Conservation (phyloP, 1,140 invertebrate species). For the Tetramorium alpestre region DNA sequence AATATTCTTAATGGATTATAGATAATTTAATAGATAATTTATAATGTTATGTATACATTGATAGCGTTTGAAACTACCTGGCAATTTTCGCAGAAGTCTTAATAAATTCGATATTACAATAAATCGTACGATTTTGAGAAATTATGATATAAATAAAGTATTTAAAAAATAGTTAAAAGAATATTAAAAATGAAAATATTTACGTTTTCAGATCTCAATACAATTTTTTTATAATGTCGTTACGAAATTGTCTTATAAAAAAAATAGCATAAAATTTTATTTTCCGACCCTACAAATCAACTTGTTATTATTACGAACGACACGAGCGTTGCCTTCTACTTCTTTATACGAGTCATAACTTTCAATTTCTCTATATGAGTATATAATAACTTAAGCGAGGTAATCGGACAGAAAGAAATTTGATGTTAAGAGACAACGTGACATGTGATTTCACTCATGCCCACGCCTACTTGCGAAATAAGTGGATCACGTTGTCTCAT, state of each 20-base stretch:
- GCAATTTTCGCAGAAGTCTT: neutral
- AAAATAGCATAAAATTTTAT: neutral
- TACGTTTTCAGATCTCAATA: neutral
- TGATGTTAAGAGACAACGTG: constrained; percentile 25
- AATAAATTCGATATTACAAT: neutral
- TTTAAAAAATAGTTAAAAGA: neutral
- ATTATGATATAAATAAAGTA: neutral
- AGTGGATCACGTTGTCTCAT: constrained; percentile 60
- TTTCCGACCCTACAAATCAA: neutral
- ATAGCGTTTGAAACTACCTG: neutral
- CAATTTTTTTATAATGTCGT: neutral
- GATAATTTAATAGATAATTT: neutral
- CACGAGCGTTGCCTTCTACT: neutral
- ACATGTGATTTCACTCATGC: constrained; percentile 53
- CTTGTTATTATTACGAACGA: neutral
- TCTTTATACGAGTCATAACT: neutral
- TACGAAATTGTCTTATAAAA: neutral
- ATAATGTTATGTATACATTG: neutral
- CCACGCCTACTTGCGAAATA: constrained; percentile 37
- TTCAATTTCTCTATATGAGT: constrained; percentile 6
- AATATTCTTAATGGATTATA: neutral
- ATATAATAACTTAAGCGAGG: constrained; percentile 9
- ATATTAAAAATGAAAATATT: neutral
- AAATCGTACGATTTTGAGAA: neutral
- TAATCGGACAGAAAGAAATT: constrained; percentile 36